Evolutionary conservation across 2,797 vertebrate species (phyloP).

Genomic region (Margarornis squamiger): DNA sequence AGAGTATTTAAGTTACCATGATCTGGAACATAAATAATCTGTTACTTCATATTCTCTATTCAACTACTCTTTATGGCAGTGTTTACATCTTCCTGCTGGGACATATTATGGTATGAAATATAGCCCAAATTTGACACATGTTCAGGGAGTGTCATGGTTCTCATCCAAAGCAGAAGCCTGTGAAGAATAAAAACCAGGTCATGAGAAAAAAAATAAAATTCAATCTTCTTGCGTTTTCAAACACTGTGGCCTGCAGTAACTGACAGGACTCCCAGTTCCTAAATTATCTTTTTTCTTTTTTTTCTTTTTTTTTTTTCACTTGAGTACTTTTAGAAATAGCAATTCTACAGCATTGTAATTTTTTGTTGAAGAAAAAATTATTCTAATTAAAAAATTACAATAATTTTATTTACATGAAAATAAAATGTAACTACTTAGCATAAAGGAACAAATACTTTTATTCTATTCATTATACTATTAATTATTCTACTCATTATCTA

Average conservation of each 20-base stretch:
- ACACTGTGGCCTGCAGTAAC: neutral
- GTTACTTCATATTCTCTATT: neutral
- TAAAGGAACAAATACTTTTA: neutral
- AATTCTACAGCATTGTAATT: neutral
- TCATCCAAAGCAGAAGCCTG: neutral
- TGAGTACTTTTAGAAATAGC: neutral
- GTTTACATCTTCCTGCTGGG: constrained; percentile 4
- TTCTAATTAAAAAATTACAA: neutral
- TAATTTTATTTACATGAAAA: neutral
- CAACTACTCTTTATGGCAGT: neutral
- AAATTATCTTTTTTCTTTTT: neutral
- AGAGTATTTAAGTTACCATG: neutral
- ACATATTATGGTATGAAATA: neutral
- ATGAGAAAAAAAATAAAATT: neutral
- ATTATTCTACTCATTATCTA: neutral
- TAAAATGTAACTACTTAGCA: neutral
- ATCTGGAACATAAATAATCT: constrained; percentile 15
- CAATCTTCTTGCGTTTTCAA: neutral
- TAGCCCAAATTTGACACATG: neutral
- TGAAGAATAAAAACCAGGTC: neutral
- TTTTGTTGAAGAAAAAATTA: neutral
- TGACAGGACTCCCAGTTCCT: neutral
- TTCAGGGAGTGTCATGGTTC: neutral
- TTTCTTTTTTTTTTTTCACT: too few species aligned
- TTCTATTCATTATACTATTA: neutral